Base-by-base conservation (phyloP, 2,113 vertebrate genomes). In the Australoheros scitulus region DNA sequence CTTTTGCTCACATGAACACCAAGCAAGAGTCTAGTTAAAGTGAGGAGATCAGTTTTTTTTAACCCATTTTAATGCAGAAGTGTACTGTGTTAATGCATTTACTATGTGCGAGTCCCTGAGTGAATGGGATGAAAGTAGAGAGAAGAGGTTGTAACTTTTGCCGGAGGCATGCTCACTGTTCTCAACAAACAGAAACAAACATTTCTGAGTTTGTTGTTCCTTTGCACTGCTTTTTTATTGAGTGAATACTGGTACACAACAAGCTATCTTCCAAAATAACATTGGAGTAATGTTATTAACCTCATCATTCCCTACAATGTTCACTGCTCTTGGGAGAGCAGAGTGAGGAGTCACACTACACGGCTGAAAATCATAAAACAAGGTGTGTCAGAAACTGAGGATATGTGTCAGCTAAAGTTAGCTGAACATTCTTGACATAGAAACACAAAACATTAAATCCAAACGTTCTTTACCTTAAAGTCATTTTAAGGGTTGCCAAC, bases 211-310 rank as follows among this genome's bases (percentile, higher is more conserved):
- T 88, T 93, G 89, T 93, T 92, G 86, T 92, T 92, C 64, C 61
- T 94, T 92, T 94, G 91, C 93, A 94, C 92, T 92, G 86, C 82
- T 92, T 92, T 87, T 88, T 85, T 57, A 81, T 70, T 13, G 79
- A 85, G 74, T 88, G 76, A 83, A 90, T 91, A 88, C 74, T 83
- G 85, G 78, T 91, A 91, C 89, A 89, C 76, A 83, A 82, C 80
- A 83, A 88, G 91, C 87, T 92, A 89, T 91, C 84, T 89, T 90
- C 93, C 91, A 91, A 92, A 91, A 93, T 91, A 93, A 92, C 90
- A 90, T 86, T 79, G 34, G 26, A 82, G 75, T 82, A 79, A 88
- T 91, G 91, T 93, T 88, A 91, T 88, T 81, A 81, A 85, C 84
- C 79, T 92, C 85, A 86, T 89, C 80, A 70, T 89, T 89, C 81